Evolutionary conservation across 1,140 invertebrate genomes (phyloP).

Genomic region (Saccostrea echinata): DNA sequence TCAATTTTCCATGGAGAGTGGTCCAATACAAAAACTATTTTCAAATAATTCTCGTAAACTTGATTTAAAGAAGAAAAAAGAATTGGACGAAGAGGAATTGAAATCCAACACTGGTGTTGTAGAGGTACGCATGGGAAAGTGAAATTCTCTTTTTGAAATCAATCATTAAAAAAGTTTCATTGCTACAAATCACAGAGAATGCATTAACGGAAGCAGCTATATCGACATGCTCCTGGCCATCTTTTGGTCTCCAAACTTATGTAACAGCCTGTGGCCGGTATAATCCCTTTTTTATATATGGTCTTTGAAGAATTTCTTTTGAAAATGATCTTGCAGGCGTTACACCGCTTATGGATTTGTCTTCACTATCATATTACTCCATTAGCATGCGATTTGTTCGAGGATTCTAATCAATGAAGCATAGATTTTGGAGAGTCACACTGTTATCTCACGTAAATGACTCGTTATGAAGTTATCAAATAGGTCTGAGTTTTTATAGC

Average conservation of each 20-base stretch:
- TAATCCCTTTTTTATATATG: not conserved
- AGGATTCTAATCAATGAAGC: slow-evolving; percentile 13
- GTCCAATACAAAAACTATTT: not conserved
- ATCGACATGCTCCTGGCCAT: not conserved
- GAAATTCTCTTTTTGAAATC: not conserved
- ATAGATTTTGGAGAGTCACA: not conserved
- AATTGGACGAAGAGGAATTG: not conserved
- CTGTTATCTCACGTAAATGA: not conserved
- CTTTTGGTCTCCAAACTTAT: not conserved
- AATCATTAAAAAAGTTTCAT: not conserved
- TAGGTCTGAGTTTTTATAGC: not conserved
- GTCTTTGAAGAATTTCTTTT: not conserved
- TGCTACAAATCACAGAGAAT: not conserved
- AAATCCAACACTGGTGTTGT: not conserved
- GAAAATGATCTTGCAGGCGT: not conserved
- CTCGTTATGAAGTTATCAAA: slow-evolving; percentile 22
- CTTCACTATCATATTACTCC: slow-evolving; percentile 1
- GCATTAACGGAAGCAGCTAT: not conserved
- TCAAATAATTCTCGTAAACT: not conserved
- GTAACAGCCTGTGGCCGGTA: not conserved
- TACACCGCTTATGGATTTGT: not conserved
- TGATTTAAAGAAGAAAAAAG: not conserved
- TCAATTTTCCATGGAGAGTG: not conserved
- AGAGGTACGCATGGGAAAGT: not conserved
- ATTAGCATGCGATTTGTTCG: not conserved